Percentiles rank a stretch among this genome's conserved stretches.
These are phyloP conservation scores for Pseudopipra pipra DNA, from an alignment of 2,113 vertebrate species.

Conservation along the genomic window DNA sequence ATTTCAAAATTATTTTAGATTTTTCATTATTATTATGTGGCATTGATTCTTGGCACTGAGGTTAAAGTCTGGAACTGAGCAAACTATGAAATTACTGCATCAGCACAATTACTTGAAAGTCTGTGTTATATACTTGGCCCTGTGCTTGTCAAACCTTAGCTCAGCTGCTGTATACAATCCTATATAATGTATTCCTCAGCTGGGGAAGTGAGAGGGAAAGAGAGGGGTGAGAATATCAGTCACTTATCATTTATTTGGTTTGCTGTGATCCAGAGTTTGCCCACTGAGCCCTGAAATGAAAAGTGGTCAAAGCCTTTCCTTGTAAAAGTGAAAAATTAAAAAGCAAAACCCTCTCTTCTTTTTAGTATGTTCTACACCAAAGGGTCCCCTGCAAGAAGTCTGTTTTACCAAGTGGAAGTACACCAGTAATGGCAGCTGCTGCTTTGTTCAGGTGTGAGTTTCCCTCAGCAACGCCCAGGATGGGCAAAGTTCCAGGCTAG, in stretches of 20 bases:
- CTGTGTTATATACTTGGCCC: background rate
- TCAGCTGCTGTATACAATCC: background rate
- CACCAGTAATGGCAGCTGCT: background rate
- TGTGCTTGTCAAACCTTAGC: background rate
- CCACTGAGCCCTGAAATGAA: background rate
- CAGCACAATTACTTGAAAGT: constrained; percentile 32
- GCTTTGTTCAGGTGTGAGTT: background rate
- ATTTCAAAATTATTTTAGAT: constrained; percentile 9
- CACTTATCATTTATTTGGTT: background rate
- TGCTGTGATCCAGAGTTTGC: background rate
- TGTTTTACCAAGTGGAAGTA: background rate
- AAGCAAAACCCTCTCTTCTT: background rate
- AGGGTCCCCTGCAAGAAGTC: background rate
- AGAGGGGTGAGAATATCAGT: background rate
- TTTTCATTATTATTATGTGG: constrained; percentile 23
- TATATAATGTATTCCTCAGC: background rate
- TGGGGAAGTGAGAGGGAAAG: background rate
- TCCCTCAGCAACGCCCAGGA: background rate
- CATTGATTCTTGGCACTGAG: constrained; percentile 20
- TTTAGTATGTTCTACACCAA: background rate
- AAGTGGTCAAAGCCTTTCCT: background rate
- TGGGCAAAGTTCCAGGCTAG: background rate
- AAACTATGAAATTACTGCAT: constrained; percentile 18
- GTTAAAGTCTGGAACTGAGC: background rate
- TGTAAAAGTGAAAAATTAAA: background rate